Evolutionary conservation across 37 sponge, comb jelly and placozoan genomes (phyloP).

Genomic region (Diacarnus erythraeanus): DNA sequence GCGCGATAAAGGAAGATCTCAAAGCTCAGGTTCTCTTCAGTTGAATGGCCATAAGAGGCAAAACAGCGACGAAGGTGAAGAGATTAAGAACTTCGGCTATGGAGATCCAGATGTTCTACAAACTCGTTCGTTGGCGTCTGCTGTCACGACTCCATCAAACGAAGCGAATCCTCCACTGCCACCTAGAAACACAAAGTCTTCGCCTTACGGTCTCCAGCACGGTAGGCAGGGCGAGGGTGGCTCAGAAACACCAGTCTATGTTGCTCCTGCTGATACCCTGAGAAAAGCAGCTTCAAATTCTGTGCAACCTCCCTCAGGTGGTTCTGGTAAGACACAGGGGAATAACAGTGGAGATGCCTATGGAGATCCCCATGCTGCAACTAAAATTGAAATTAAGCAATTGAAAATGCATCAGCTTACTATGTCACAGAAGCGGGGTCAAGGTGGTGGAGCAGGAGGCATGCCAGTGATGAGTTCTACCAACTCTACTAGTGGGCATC

Average conservation of each 20-base stretch:
- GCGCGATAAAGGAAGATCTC: background rate
- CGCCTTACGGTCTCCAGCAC: background rate
- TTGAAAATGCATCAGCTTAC: conserved; percentile 29
- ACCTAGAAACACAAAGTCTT: conserved; percentile 8
- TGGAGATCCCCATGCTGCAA: background rate
- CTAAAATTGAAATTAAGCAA: conserved; percentile 7
- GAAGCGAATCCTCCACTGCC: conserved; percentile 24
- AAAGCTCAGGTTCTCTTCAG: background rate
- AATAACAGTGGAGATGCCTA: background rate
- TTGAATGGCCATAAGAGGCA: conserved; percentile 14
- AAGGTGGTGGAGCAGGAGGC: background rate
- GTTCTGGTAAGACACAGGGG: background rate
- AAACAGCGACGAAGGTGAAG: conserved; percentile 24
- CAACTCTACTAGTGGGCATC: conserved; percentile 10
- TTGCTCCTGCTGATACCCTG: conserved; percentile 45
- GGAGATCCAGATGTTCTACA: background rate
- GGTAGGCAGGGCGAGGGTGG: background rate
- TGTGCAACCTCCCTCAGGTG: background rate
- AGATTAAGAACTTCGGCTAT: conserved; percentile 3
- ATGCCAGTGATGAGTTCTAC: too few species aligned
- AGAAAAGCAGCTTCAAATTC: background rate
- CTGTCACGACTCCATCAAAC: background rate
- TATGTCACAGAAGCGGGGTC: conserved; percentile 16
- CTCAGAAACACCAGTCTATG: conserved; percentile 13
- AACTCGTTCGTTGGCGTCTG: background rate